Evolutionary conservation across 2,888 invertebrate species (phyloP), one percentile per base, ranked within the genome.

Genomic region (Laspeyria flexula): DNA sequence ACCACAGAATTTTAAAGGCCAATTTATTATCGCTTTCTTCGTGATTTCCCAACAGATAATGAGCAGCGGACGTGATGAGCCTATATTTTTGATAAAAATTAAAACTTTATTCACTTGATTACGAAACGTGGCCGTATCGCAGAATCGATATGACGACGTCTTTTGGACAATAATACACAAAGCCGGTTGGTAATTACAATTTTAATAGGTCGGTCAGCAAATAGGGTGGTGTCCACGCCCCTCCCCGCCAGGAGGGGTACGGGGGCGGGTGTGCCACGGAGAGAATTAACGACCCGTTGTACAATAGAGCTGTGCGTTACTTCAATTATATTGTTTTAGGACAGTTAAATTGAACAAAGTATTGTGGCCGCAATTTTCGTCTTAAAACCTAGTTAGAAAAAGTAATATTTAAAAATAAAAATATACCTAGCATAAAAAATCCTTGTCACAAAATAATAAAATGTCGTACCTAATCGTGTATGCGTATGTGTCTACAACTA

Each of bases 201-300:
- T 90, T 88, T 88, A 90, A 88, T 88, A 82, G 86, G 85, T 83
- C 83, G 86, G 88, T 86, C 88, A 88, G 78, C 69, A 74, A 69
- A 68, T 71, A 72, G 73, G 73, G 62, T 30, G 66, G 66, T 52
- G 35, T 39, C 21, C 27, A 38, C 57, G 30, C 44, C 52, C 46
- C 51, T 62, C 37, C 55, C 51, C 56, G n/a, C n/a, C n/a, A n/a
- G 46, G 40, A 48, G 21, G 55, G 60, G 30, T 48, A 35, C 52
- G 58, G 57, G 31, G 23, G 27, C 1, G 46, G 53, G 50, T 56
- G 44, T 55, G 60, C 55, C 53, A 56, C 37, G 64, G 60, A 56
- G 67, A 58, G 59, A 68, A 52, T 56, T 56, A 77, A 77, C 79
- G 73, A 75, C 72, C 74, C 71, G 69, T 60, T 62, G 65, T 71